Evolutionary conservation across 2,888 invertebrate genomes (phyloP).

Genomic region (Hipparchia semele): DNA sequence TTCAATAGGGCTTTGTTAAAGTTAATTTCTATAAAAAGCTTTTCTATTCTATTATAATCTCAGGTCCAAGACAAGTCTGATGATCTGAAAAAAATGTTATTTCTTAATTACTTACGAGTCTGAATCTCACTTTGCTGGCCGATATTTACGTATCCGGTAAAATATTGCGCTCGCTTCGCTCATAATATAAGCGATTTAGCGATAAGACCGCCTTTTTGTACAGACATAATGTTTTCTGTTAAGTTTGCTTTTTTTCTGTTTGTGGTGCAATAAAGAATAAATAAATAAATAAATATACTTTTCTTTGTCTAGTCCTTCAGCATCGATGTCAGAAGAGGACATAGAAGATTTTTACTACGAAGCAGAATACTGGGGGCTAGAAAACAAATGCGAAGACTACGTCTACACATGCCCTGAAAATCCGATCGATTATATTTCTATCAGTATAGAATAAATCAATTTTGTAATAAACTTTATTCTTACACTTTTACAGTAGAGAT

Average conservation of each 20-base stretch:
- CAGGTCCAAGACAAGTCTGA: too few species aligned
- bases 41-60: too few species aligned
- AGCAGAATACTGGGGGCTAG: slow-evolving; percentile 81
- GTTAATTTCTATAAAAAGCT: too few species aligned
- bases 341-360: slow-evolving; percentile 79
- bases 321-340: slow-evolving; percentile 78
- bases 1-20: too few species aligned
- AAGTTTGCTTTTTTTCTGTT: too few species aligned
- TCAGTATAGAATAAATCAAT: slow-evolving; percentile 23
- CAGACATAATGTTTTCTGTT: too few species aligned
- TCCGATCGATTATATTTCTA: slow-evolving; percentile 82
- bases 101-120: too few species aligned
- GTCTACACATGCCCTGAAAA: slow-evolving; percentile 75
- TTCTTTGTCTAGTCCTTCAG: slow-evolving; percentile 80
- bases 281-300: background rate
- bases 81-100: too few species aligned
- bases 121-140: too few species aligned
- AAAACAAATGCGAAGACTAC: slow-evolving; percentile 78
- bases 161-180: background rate
- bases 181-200: background rate
- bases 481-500: background rate
- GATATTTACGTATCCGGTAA: background rate
- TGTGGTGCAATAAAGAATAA: too few species aligned
- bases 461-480: background rate
- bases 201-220: too few species aligned